Conservation (phyloP, 2,888 invertebrate genomes). For the Xiphydria camelus region DNA sequence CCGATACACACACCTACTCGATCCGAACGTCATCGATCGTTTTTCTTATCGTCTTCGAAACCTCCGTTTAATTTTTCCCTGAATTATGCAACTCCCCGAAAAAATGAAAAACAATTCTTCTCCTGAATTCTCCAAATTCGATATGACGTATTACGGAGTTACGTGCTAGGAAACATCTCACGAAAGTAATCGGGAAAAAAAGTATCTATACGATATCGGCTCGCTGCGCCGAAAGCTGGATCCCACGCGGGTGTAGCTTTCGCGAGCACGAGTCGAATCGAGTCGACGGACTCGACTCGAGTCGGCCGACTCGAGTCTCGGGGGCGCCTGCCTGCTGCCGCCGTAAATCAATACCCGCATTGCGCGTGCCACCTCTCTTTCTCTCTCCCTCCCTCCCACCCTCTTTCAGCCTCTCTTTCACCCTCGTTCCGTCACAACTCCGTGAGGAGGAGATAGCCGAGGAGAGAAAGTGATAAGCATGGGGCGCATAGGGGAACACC, state of each 20-base stretch:
- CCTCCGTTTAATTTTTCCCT: too few species aligned
- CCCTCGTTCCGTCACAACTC: constrained; percentile 4
- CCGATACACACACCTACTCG: too few species aligned
- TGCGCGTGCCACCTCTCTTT: constrained; percentile 57
- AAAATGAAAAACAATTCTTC: too few species aligned
- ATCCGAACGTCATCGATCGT: too few species aligned
- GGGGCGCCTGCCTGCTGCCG: constrained; percentile 54
- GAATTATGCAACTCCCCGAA: too few species aligned
- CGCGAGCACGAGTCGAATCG: constrained; percentile 37
- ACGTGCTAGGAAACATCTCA: too few species aligned
- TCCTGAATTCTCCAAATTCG: too few species aligned
- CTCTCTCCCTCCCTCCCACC: constrained; percentile 57
- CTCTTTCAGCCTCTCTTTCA: constrained; percentile 51
- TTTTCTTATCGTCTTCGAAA: too few species aligned
- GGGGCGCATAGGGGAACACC: constrained; percentile 14
- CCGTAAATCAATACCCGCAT: constrained; percentile 59
- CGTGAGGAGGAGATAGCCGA: constrained; percentile 18
- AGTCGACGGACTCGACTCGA: constrained; percentile 44
- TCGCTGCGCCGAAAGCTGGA: too few species aligned
- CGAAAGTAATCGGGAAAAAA: too few species aligned
- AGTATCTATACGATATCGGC: too few species aligned
- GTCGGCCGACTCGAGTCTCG: constrained; percentile 54
- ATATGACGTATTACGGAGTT: too few species aligned
- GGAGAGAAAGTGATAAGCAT: constrained; percentile 40
- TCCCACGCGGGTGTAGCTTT: neutral